These are phyloP conservation scores for Lottia scabra DNA, from an alignment of 2,888 invertebrate species.

Conservation along the genomic window DNA sequence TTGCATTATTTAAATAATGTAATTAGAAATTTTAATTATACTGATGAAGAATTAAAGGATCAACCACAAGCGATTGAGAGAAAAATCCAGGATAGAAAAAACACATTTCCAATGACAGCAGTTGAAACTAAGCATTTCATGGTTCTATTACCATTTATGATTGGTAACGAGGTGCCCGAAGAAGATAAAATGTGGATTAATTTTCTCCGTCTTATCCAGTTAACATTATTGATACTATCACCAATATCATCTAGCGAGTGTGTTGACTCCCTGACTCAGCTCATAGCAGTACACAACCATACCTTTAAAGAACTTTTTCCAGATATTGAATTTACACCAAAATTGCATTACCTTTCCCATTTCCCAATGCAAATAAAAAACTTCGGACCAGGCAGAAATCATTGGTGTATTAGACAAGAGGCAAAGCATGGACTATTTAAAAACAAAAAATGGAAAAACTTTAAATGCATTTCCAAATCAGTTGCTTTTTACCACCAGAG, in stretches of 20 bases:
- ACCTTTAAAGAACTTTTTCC: constrained; percentile 27
- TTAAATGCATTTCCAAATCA: no score
- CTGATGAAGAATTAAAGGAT: constrained; percentile 12
- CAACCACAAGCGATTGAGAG: constrained; percentile 16
- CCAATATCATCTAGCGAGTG: constrained; percentile 14
- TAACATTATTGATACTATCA: constrained; percentile 12
- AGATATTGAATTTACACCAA: constrained; percentile 23
- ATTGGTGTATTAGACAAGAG: constrained; percentile 38
- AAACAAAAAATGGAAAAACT: constrained; percentile 23
- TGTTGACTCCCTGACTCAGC: not conserved
- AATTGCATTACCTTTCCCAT: constrained; percentile 35
- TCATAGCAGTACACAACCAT: not conserved
- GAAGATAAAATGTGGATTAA: constrained; percentile 21
- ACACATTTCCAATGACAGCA: not conserved
- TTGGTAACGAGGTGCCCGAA: constrained; percentile 19
- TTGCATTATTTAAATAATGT: constrained; percentile 6
- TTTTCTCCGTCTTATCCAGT: constrained; percentile 20
- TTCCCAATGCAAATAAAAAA: constrained; percentile 30
- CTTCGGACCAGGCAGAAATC: constrained; percentile 35
- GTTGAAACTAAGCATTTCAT: constrained; percentile 9
- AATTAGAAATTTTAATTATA: not conserved
- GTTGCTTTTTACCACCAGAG: no score
- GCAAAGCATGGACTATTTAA: constrained; percentile 38
- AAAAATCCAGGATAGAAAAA: not conserved
- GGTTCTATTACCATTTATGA: constrained; percentile 14